Evolutionary conservation across 2,797 vertebrate genomes (phyloP).

Genomic region (Channallabes apus): DNA sequence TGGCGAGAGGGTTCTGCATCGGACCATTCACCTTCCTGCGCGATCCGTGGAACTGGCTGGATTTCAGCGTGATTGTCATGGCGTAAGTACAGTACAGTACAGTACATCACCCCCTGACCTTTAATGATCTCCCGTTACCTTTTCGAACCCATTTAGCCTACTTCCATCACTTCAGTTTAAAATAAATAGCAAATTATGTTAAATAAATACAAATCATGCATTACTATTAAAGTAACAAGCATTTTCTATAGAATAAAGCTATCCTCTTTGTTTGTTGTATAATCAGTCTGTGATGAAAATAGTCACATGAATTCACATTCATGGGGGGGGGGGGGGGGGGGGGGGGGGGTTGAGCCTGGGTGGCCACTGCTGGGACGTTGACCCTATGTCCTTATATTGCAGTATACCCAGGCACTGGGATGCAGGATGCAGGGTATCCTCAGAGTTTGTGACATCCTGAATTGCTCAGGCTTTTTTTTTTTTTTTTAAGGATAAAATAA

Average conservation of each 20-base stretch:
- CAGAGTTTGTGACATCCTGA: too few relatives aligned
- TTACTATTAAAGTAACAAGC: too few relatives aligned
- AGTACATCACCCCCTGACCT: constrained; percentile 60
- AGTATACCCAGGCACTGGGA: too few relatives aligned
- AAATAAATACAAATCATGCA: not conserved
- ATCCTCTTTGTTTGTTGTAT: not conserved
- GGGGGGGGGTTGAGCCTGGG: too few relatives aligned
- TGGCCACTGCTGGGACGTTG: too few relatives aligned
- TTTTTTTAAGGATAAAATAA: not conserved
- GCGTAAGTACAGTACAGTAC: constrained; percentile 94
- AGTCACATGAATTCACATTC: too few relatives aligned
- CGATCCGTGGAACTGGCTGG: constrained; percentile 98
- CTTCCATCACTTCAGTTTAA: not conserved
- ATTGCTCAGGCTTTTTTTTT: too few relatives aligned
- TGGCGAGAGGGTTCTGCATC: constrained; percentile 94
- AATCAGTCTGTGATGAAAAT: not conserved
- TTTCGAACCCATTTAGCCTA: constrained; percentile 27
- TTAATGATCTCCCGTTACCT: constrained; percentile 12
- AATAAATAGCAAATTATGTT: not conserved
- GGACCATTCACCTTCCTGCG: constrained; percentile 95
- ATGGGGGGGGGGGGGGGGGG: too few relatives aligned
- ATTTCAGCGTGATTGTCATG: constrained; percentile 97
- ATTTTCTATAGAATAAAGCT: not conserved
- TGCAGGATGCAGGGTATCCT: too few relatives aligned
- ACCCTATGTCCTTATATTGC: too few relatives aligned